Conservation (phyloP, 1,140 invertebrate genomes). For the Drosophila micromelanica region DNA sequence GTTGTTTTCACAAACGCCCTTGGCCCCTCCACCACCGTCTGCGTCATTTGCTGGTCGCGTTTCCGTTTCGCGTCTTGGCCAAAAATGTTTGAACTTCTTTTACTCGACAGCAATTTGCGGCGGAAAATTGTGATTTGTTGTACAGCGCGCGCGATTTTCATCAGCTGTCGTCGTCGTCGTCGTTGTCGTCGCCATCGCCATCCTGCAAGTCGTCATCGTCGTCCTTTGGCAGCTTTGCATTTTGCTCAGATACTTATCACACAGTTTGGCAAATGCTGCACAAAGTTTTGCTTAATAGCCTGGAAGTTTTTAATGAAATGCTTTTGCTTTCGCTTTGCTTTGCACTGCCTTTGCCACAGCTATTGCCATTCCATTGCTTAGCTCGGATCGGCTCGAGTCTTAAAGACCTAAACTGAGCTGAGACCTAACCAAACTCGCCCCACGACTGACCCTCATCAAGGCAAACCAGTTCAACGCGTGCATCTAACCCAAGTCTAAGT, state of each 20-base stretch:
- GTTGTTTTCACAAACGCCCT: slow-evolving; percentile 56
- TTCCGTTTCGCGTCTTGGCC: slow-evolving; percentile 40
- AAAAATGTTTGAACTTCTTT: slow-evolving; percentile 78
- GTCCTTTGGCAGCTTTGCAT: slow-evolving; percentile 81
- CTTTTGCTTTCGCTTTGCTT: slow-evolving; percentile 57
- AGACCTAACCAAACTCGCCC: slow-evolving; percentile 14
- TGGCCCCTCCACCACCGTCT: neutral
- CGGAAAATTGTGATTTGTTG: slow-evolving; percentile 81
- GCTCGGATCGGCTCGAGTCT: slow-evolving; percentile 22
- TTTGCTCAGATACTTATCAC: slow-evolving; percentile 82
- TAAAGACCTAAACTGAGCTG: slow-evolving; percentile 45
- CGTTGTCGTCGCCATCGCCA: slow-evolving; percentile 44
- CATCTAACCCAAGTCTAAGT: slow-evolving; percentile 11
- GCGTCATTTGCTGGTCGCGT: neutral
- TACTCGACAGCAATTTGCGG: slow-evolving; percentile 78
- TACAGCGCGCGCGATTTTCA: slow-evolving; percentile 71
- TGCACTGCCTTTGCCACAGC: slow-evolving; percentile 13
- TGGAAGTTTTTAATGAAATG: slow-evolving; percentile 83
- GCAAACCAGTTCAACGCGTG: neutral
- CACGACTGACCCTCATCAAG: slow-evolving; percentile 36
- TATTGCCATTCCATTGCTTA: slow-evolving; percentile 36
- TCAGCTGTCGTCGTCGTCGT: slow-evolving; percentile 65
- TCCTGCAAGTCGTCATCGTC: slow-evolving; percentile 33
- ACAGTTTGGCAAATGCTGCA: slow-evolving; percentile 82
- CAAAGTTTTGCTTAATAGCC: slow-evolving; percentile 83